Conservation (phyloP, 1,140 invertebrate genomes). For the Drosophila melanica region DNA sequence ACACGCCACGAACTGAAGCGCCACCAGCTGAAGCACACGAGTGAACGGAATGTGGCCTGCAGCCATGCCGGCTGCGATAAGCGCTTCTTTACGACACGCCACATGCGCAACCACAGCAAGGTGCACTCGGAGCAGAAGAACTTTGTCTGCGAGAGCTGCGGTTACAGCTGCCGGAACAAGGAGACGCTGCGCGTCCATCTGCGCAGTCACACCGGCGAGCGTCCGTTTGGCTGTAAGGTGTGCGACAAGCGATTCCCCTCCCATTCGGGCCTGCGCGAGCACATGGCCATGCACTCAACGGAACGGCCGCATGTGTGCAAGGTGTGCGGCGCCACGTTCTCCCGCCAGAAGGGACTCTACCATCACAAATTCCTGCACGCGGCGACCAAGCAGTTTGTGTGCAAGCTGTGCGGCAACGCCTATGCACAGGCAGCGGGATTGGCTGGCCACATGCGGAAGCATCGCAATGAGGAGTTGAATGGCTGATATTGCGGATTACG, state of each 20-base stretch:
- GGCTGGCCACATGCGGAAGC: conserved; percentile 84
- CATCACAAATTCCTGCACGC: conserved; percentile 78
- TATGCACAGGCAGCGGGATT: conserved; percentile 78
- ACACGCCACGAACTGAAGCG: conserved; percentile 68
- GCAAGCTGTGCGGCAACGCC: conserved; percentile 76
- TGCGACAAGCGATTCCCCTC: conserved; percentile 92
- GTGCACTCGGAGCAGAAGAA: conserved; percentile 78
- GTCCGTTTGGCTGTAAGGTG: conserved; percentile 90
- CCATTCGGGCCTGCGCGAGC: conserved; percentile 72
- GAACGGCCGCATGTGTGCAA: conserved; percentile 91
- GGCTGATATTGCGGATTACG: conserved; percentile 7
- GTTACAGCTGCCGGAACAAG: conserved; percentile 88
- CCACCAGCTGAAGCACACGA: conserved; percentile 66
- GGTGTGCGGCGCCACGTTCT: conserved; percentile 90
- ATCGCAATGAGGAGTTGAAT: conserved; percentile 74
- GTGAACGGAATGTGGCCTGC: conserved; percentile 66
- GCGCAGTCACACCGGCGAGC: conserved; percentile 92
- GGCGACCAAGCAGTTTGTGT: conserved; percentile 75
- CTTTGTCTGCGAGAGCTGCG: conserved; percentile 76
- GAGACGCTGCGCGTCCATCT: conserved; percentile 94
- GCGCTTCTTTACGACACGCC: conserved; percentile 62
- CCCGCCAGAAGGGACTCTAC: conserved; percentile 90
- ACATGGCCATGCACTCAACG: conserved; percentile 90
- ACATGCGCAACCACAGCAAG: conserved; percentile 71
- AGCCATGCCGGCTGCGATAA: conserved; percentile 68